phyloP scores from a whole-genome alignment of 2,888 invertebrate genomes.

The Neria commutata region DNA sequence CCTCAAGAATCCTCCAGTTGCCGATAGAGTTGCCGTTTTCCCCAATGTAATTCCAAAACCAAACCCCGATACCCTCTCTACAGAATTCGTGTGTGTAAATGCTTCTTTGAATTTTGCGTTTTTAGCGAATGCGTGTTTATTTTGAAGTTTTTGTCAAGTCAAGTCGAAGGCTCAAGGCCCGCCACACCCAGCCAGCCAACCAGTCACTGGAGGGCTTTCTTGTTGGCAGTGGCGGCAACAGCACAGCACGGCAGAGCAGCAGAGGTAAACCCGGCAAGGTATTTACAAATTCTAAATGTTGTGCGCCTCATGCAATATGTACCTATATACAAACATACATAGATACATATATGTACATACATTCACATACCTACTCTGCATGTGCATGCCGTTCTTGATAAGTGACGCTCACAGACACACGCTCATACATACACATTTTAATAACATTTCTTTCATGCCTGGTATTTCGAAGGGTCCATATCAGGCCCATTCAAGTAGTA shows the following conservation, averaged over 20 bases:
- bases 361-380: conserved; percentile 39
- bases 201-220: conserved; percentile 41
- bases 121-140: conserved; percentile 29
- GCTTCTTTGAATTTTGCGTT: conserved; percentile 46
- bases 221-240: conserved; percentile 18
- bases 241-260: conserved; percentile 37
- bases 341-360: conserved; percentile 21
- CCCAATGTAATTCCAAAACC: conserved; percentile 5
- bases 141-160: conserved; percentile 12
- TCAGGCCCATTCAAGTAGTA: too few relatives aligned
- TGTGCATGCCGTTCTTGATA: conserved; percentile 40
- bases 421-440: conserved; percentile 21
- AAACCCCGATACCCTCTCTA: conserved; percentile 17
- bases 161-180: conserved; percentile 8
- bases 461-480: too few relatives aligned
- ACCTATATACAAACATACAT: not conserved
- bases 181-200: too few relatives aligned
- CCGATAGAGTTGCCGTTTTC: too few relatives aligned
- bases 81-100: too few relatives aligned
- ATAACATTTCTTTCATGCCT: conserved; percentile 15
- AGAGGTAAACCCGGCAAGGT: conserved; percentile 34
- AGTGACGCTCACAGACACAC: conserved; percentile 2
- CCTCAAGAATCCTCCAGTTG: too few relatives aligned
- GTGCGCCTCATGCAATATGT: conserved; percentile 33
- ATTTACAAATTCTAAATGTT: conserved; percentile 44